These are phyloP conservation scores for Erannis defoliaria DNA, from an alignment of 2,888 invertebrate genomes.

Conservation along the genomic window DNA sequence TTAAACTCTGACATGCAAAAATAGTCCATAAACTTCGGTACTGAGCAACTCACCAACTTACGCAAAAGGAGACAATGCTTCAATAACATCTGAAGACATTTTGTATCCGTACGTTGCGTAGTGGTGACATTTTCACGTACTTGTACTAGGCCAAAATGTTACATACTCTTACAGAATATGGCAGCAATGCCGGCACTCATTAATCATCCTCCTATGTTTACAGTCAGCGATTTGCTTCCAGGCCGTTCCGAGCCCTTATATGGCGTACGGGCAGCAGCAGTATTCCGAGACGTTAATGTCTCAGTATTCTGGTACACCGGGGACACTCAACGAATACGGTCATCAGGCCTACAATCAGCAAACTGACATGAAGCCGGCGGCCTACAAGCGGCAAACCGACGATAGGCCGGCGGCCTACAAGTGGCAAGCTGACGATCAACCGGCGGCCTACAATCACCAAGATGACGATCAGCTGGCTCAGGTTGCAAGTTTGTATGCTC, in stretches of 20 bases:
- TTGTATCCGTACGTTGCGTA: no score
- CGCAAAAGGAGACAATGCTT: not conserved
- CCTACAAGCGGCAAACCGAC: no score
- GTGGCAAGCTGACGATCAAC: no score
- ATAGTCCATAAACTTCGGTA: no score
- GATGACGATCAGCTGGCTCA: not conserved
- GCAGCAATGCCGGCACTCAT: not conserved
- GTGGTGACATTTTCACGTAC: no score
- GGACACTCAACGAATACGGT: not conserved
- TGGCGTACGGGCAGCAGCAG: slow-evolving; percentile 27
- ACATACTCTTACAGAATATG: not conserved
- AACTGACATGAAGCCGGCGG: no score
- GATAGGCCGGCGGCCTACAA: no score
- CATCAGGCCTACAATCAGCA: not conserved
- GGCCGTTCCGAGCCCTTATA: slow-evolving; percentile 37
- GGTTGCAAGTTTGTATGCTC: not conserved
- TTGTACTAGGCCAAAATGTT: no score
- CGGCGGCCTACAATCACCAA: not conserved
- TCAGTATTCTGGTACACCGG: slow-evolving; percentile 20
- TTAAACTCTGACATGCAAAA: no score
- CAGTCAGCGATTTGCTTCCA: slow-evolving; percentile 35
- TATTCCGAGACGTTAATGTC: slow-evolving; percentile 16
- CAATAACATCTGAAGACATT: no score
- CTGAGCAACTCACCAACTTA: no score
- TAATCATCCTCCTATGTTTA: slow-evolving; percentile 14